Base-by-base conservation (phyloP, 2,113 vertebrate genomes). In the Vidua macroura region DNA sequence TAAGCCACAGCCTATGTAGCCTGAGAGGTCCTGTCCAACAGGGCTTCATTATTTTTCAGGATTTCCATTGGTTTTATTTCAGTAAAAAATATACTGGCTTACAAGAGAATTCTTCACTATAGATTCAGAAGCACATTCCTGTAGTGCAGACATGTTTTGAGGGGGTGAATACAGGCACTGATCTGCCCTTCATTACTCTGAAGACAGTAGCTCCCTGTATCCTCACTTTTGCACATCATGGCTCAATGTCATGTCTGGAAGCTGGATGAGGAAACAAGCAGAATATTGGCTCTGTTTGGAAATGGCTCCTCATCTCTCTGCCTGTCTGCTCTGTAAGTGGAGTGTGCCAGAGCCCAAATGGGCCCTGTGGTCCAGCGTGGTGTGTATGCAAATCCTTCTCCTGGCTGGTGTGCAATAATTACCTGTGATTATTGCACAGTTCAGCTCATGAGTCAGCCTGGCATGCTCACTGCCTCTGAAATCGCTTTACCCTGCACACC, bases 361-460 rank as follows among this genome's bases (percentile, higher is more conserved):
- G 77, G 52, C 58, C 46, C 62, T 3, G 10, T 48, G 49, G 55
- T 76, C 74, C 81, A 82, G 77, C 1, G 0, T 35, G 10, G 35
- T 66, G 35, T 49, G 58, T 60, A 75, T 87, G 92, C 58, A 95
- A 84, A 89, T 82, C 78, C 69, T 66, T 66, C 87, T 92, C 5
- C 56, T 82, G 69, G 35, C 84, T 82, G 43, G n/a, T 35, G 49
- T 78, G 93, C 91, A 83, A 11, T 93, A 92, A 93, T 95, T 91
- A 92, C 93, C 96, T 70, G 66, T 89, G 92, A 94, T 96, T 91
- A 94, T 94, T 94, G 96, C 93, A 90, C 81, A 96, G 92, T 89
- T 94, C 95, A 94, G 92, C 96, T 95, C 84, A 82, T 89, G 92
- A 96, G 87, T 94, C 84, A 94, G 84, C 79, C 86, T 83, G 86